Evolutionary conservation across 2,888 invertebrate species (phyloP), one percentile per base, ranked within the genome.

Genomic region (Rotaria magnacalcarata): DNA sequence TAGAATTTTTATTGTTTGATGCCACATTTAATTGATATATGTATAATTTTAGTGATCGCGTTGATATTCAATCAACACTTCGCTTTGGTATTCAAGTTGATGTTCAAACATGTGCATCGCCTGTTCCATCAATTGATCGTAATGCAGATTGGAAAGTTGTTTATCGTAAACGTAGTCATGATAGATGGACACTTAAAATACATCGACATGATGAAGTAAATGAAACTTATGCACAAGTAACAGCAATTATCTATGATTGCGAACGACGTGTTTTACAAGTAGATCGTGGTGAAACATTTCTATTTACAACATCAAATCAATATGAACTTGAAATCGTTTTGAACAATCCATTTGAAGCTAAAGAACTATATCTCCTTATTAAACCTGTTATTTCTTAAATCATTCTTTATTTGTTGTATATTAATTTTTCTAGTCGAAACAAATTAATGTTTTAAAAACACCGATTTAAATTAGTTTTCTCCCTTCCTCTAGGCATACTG

Each of bases 1-100:
- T 75, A n/a, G 41, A 19, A n/a, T 11, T 67, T n/a, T 27, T 27
- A 4, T 16, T 27, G 67, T 67, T 4, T 27, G 11, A 27, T 3
- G 3, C 19, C 5, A 67, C 19, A 3, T 34, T 24, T 5, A 41
- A 41, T 74, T 74, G 58, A 58, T 3, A 58, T 34, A 16, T 74
- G 0, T 41, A 21, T 41, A 7, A 54, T 24, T 75, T 41, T 47
- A 75, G 75, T 21, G 75, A 75, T 75, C 75, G 75, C 21, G 75
- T 75, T 24, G 75, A 75, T 43, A 75, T 75, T 43, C 75, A 75
- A 47, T 43, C 43, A 21, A 75, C 75, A 24, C 75, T 75, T 43
- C 75, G 75, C 14, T 75, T 75, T 43, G 75, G 75, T 43, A 75
- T 75, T 47, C 75, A 75, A 75, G 75, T 75, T 75, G 75, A 75